Evolutionary conservation across 1,140 invertebrate genomes (phyloP).

Genomic region (Chlorops oryzae): DNA sequence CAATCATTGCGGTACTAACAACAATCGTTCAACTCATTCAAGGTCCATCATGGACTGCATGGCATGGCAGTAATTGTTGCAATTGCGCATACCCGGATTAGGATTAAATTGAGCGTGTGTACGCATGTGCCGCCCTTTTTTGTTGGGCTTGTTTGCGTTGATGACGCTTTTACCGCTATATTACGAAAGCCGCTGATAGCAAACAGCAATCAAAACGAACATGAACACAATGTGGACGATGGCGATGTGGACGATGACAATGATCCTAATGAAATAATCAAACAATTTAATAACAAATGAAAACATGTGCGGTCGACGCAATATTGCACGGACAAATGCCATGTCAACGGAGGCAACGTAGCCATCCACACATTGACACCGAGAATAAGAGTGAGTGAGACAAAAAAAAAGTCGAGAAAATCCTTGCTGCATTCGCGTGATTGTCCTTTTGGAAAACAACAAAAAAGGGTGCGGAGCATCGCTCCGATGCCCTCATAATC

Average conservation of each 20-base stretch:
- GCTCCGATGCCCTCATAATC: conserved; percentile 15
- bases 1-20: no score
- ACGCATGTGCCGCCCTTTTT: no score
- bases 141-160: conserved; percentile 6
- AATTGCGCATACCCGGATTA: conserved; percentile 24
- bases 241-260: background rate
- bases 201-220: conserved; percentile 3
- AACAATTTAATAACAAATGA: conserved; percentile 49
- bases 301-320: conserved; percentile 44
- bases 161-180: conserved; percentile 6
- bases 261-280: conserved; percentile 40
- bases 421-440: conserved; percentile 1
- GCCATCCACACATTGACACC: conserved; percentile 22
- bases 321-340: conserved; percentile 38
- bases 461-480: conserved; percentile 7
- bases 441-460: background rate
- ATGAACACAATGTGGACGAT: background rate
- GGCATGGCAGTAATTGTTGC: background rate
- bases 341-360: no score
- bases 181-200: conserved; percentile 1
- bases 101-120: conserved; percentile 45
- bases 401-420: no score
- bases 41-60: background rate
- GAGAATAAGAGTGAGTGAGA: conserved; percentile 1
- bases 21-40: background rate